Evolutionary conservation across 1,140 invertebrate species (phyloP).

Genomic region (Magallana angulata): DNA sequence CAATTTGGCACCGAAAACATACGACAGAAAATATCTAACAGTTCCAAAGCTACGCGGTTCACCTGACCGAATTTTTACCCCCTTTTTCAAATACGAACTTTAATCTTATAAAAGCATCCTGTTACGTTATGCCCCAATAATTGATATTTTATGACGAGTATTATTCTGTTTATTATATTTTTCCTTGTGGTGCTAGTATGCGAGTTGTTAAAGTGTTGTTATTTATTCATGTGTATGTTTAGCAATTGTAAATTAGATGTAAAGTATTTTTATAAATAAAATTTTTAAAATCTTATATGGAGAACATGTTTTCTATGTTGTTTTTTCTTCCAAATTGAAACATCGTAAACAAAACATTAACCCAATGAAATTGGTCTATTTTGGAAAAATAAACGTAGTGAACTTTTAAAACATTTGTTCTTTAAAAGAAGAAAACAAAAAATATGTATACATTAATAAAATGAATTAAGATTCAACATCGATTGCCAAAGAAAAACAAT

Average conservation of each 20-base stretch:
- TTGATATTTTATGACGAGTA: constrained; percentile 20
- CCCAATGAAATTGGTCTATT: too few relatives aligned
- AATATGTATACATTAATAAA: too few relatives aligned
- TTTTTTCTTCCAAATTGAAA: too few relatives aligned
- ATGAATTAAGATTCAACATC: too few relatives aligned
- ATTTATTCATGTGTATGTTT: constrained; percentile 30
- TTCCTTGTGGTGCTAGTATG: constrained; percentile 29
- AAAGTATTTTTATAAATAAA: constrained; percentile 37
- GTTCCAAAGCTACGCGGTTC: background rate
- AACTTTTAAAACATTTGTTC: too few relatives aligned
- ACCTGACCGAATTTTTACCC: too few relatives aligned
- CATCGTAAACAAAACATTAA: too few relatives aligned
- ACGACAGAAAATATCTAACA: background rate
- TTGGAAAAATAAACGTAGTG: too few relatives aligned
- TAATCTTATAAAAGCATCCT: constrained; percentile 18
- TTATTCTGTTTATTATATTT: constrained; percentile 1
- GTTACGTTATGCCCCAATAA: constrained; percentile 17
- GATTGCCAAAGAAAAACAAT: too few relatives aligned
- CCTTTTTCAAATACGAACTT: background rate
- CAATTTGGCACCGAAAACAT: background rate
- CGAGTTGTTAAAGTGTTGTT: constrained; percentile 6
- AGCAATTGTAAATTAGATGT: constrained; percentile 34
- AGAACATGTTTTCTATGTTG: too few relatives aligned
- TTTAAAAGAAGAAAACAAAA: too few relatives aligned
- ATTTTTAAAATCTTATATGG: background rate